These are phyloP conservation scores for Sepiola atlantica DNA, from an alignment of 2,888 invertebrate species.

Conservation along the genomic window DNA sequence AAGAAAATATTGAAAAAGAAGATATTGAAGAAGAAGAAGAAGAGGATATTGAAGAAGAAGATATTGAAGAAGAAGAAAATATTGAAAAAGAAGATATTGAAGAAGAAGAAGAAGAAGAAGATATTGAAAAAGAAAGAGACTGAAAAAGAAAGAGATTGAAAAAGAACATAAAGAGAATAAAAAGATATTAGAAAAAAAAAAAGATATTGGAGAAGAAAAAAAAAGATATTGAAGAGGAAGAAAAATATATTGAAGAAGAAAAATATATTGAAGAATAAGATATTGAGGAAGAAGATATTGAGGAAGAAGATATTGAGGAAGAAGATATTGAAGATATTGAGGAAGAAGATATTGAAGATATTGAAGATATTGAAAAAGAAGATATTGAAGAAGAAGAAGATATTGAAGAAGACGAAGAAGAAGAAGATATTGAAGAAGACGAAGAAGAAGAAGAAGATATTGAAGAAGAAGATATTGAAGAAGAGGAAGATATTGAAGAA, in stretches of 20 bases:
- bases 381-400: background rate
- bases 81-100: background rate
- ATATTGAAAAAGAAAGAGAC: background rate
- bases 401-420: background rate
- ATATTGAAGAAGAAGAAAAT: background rate
- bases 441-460: background rate
- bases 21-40: background rate
- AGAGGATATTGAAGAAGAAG: background rate
- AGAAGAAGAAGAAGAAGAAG: background rate
- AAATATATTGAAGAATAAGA: too few relatives aligned
- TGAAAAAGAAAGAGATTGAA: background rate
- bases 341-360: background rate
- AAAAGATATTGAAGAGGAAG: too few relatives aligned
- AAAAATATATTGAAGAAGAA: too few relatives aligned
- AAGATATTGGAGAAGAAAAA: background rate
- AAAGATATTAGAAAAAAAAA: too few relatives aligned
- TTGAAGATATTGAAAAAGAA: background rate
- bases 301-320: too few relatives aligned
- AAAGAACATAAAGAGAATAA: too few relatives aligned
- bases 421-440: background rate
- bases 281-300: too few relatives aligned
- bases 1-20: background rate
- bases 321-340: too few relatives aligned
- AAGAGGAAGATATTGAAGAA: background rate
- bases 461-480: background rate